Base-by-base conservation (phyloP, 2,113 vertebrate genomes). In the Alectura lathami region DNA sequence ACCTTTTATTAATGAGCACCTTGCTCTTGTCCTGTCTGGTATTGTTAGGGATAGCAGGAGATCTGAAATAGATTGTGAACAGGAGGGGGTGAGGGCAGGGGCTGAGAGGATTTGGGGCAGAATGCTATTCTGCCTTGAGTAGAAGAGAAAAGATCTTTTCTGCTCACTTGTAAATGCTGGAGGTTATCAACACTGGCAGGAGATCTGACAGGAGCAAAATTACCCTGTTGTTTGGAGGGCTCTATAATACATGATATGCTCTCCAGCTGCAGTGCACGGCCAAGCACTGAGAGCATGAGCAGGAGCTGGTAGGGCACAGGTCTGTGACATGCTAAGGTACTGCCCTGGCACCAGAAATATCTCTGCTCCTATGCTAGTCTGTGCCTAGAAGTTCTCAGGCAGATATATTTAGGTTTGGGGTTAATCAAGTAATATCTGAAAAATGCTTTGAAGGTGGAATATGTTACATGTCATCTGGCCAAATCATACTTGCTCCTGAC, bases 381-480 rank as follows among this genome's bases (percentile, higher is more conserved):
- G 42, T 86, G 79, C 89, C 91, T 91, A 75, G 51, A 86, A 85
- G 45, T 88, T 93, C 75, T 74, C 48, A 14, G 72, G 70, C 62
- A 85, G 84, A 91, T 94, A 94, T 90, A 89, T 89, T 94, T 87
- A 92, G 50, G 62, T 80, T 87, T 87, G 86, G 77, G 54, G 51
- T 88, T 89, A 91, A 96, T 91, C 84, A 84, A 89, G 87, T 81
- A 83, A 76, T 21, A 68, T 60, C 93, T 93, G 53, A 90, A 88
- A 95, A 96, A 91, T 86, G 80, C 88, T 95, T 92, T 96, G 93
- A 96, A 91, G 92, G 83, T 90, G 86, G 78, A 79, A 94, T 88
- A 40, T 78, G 76, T 83, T 96, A 75, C 22, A 48, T 95, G 75
- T 94, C 84, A 87, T 92, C 91, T 94, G 91, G 87, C 67, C 93